Percentiles rank a stretch among this genome's conserved stretches.
Evolutionary conservation across 2,797 vertebrate genomes (phyloP).

Genomic region (Glossophaga mutica): DNA sequence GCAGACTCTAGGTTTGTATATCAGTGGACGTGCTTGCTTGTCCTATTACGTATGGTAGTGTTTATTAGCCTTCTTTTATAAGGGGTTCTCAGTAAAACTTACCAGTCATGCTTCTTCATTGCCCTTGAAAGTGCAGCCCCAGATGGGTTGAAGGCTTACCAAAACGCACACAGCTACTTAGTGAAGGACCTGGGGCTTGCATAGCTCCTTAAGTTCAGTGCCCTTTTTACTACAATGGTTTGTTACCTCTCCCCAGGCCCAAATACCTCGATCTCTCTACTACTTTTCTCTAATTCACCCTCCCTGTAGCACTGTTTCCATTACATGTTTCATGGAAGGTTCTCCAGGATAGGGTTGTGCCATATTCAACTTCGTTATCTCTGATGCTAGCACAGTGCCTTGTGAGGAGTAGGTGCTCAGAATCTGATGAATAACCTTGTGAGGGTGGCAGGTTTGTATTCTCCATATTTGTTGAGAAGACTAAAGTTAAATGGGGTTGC

Average conservation of each 20-base stretch:
- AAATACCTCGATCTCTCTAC: not conserved
- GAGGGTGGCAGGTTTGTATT: not conserved
- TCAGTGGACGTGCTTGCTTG: not conserved
- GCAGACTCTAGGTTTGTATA: not conserved
- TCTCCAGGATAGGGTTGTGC: not conserved
- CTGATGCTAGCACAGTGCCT: not conserved
- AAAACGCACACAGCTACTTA: not conserved
- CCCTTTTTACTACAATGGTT: not conserved
- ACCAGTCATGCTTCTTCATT: not conserved
- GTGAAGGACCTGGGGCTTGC: not conserved
- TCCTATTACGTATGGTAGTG: not conserved
- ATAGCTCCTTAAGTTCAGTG: not conserved
- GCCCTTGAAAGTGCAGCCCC: not conserved
- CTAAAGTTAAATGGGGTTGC: not conserved
- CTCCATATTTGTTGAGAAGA: not conserved
- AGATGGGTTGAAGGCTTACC: not conserved
- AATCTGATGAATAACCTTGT: not conserved
- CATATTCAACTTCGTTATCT: not conserved
- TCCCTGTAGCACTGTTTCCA: not conserved
- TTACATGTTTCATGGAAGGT: not conserved
- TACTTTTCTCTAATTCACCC: not conserved
- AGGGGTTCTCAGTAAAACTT: not conserved
- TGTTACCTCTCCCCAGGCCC: not conserved
- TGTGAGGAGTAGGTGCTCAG: not conserved
- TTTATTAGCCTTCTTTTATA: not conserved